Evolutionary conservation across 2,113 vertebrate species (phyloP).

Genomic region (Thamnaconus septentrionalis): DNA sequence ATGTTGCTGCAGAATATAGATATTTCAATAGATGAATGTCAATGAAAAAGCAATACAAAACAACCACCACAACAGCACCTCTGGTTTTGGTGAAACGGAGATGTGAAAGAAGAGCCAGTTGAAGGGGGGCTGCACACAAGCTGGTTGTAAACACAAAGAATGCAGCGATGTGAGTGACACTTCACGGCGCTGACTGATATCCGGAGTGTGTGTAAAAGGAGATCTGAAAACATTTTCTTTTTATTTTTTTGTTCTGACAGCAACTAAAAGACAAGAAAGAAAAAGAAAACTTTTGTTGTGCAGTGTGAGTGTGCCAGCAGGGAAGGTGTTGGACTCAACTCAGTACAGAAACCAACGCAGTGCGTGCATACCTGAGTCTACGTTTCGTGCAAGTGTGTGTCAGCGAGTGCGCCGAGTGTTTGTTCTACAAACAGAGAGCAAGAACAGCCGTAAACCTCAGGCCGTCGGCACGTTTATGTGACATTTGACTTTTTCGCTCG

Average conservation of each 20-base stretch:
- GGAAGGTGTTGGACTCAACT: conserved; percentile 19
- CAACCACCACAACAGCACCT: background rate
- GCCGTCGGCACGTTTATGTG: conserved; percentile 10
- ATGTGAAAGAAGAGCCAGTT: conserved; percentile 1
- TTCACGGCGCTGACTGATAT: conserved; percentile 14
- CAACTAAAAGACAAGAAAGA: too few species aligned
- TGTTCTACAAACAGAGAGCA: conserved; percentile 9
- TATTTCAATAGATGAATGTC: too few species aligned
- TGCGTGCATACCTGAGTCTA: conserved; percentile 3
- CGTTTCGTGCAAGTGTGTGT: conserved; percentile 10
- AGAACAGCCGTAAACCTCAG: conserved; percentile 19
- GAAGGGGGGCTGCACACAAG: background rate
- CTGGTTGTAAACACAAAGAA: background rate
- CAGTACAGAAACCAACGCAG: conserved; percentile 29
- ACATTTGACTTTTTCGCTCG: background rate
- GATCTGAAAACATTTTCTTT: conserved; percentile 43
- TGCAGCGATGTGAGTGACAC: conserved; percentile 1
- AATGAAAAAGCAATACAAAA: too few species aligned
- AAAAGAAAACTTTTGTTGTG: too few species aligned
- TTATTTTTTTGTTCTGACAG: background rate
- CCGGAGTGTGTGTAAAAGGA: conserved; percentile 32
- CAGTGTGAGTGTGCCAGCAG: background rate
- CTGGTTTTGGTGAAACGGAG: conserved; percentile 2
- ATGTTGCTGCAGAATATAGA: conserved; percentile 22
- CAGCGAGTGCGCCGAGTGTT: background rate